These are phyloP conservation scores for Oncorhynchus clarkii DNA, from an alignment of 2,113 vertebrate genomes.

Conservation along the genomic window DNA sequence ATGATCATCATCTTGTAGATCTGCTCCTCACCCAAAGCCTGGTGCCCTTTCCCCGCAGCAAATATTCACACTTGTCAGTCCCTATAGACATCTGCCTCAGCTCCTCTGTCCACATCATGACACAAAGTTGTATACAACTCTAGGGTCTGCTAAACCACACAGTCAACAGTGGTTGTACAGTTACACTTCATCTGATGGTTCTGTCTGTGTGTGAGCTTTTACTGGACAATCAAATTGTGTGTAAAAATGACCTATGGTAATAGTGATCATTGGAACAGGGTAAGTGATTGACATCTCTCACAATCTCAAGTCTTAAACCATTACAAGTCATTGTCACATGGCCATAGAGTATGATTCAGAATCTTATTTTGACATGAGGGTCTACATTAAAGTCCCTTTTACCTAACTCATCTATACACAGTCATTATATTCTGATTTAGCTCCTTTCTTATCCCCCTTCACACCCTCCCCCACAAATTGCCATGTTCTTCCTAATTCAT, in stretches of 20 bases:
- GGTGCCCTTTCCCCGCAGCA: neutral
- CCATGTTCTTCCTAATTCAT: slow-evolving; percentile 24
- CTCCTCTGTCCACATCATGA: no score
- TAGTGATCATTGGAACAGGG: no score
- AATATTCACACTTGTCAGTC: neutral
- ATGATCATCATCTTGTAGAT: neutral
- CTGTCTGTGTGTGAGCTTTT: no score
- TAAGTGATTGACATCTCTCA: no score
- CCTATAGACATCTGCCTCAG: neutral
- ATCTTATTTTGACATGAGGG: neutral
- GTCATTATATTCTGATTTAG: neutral
- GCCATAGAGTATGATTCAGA: neutral
- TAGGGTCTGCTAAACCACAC: neutral
- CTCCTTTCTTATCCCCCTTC: neutral
- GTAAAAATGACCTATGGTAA: no score
- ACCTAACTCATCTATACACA: neutral
- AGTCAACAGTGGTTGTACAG: no score
- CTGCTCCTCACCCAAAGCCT: neutral
- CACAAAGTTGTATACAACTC: neutral
- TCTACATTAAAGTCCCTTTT: neutral
- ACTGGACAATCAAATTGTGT: no score
- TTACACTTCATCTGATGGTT: no score
- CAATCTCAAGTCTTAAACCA: no score
- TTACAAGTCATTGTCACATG: no score
- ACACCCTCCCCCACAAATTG: neutral